Conservation (phyloP, 2,113 vertebrate species). For the Grammomys surdaster region DNA sequence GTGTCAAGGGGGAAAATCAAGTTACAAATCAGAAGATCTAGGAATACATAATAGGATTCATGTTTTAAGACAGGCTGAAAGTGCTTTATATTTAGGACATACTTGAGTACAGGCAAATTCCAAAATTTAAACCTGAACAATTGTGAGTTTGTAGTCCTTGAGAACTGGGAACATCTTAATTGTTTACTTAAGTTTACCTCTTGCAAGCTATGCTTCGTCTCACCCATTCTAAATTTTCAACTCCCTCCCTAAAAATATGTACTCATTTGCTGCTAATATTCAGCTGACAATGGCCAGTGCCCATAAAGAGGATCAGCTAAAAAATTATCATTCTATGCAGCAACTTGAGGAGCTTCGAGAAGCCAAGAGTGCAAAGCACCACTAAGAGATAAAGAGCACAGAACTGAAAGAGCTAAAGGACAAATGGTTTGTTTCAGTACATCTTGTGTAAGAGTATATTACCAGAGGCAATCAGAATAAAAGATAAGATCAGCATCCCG, state of each 20-base stretch:
- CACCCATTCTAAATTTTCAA: not conserved
- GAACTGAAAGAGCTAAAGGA: slow-evolving; percentile 71
- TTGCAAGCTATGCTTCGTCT: not conserved
- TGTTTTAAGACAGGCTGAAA: not conserved
- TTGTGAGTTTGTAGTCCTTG: not conserved
- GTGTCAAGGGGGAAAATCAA: not conserved
- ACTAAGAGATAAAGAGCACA: slow-evolving; percentile 59
- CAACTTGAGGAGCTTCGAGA: slow-evolving; percentile 71
- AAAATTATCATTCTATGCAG: slow-evolving; percentile 62
- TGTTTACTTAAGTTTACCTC: not conserved
- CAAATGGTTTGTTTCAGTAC: slow-evolving; percentile 66
- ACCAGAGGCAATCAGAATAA: slow-evolving; percentile 44
- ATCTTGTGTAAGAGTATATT: slow-evolving; percentile 49
- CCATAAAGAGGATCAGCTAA: slow-evolving; percentile 66
- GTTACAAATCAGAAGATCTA: not conserved
- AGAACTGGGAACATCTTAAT: not conserved
- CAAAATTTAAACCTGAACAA: not conserved
- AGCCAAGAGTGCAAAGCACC: slow-evolving; percentile 58
- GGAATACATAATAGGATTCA: not conserved
- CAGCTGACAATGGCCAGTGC: slow-evolving; percentile 32
- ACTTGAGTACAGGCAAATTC: not conserved
- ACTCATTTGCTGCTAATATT: not conserved
- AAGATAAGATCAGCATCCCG: slow-evolving; percentile 50
- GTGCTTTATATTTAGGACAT: not conserved
- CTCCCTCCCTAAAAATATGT: not conserved